Evolutionary conservation across 2,888 invertebrate species (phyloP), one percentile per base, ranked within the genome.

Genomic region (Dryocosmus kuriphilus): DNA sequence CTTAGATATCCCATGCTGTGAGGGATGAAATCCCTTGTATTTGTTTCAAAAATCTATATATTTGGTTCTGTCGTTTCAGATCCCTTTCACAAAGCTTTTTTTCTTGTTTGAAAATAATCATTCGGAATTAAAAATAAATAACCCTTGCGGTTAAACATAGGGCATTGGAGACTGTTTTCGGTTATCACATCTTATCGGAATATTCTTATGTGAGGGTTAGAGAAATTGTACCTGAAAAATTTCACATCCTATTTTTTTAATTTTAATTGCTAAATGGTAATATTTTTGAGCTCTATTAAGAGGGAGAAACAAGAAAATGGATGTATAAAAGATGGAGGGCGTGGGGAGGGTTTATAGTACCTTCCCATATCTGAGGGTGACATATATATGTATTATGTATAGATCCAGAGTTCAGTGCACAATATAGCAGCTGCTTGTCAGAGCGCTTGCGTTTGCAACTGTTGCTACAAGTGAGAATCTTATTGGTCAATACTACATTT

Each of bases 391-490:
- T 57, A 57, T 57, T 61, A 63, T 32, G 35, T 63, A 63, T 63
- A 63, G 32, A 71, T 11, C 32, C 51, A 27, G 24, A n/a, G 11
- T 22, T 38, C 51, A 24, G 3, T 51, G 51, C 38, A 65, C 24
- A 22, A 30, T 62, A 30, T 62, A 35, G 71, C 71, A 71, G 46
- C 71, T 71, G 71, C 71, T 51, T 71, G 51, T 71, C 51, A 71
- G 71, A 19, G 88, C 88, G 88, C 88, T 88, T 88, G 88, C 88
- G 88, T 88, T 88, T 88, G 88, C 85, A 88, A 88, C 88, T 82
- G 88, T 88, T 88, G 82, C 88, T 80, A 85, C 79, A 81, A 82
- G 75, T 76, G 65, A 77, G 62, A 67, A 46, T 60, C 79, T 78
- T 75, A 88, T 88, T 88, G 88, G 88, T 82, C 82, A 84, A 79